These are phyloP conservation scores for Cremastinae sp. DNA, from an alignment of 2,888 invertebrate species.

Conservation along the genomic window DNA sequence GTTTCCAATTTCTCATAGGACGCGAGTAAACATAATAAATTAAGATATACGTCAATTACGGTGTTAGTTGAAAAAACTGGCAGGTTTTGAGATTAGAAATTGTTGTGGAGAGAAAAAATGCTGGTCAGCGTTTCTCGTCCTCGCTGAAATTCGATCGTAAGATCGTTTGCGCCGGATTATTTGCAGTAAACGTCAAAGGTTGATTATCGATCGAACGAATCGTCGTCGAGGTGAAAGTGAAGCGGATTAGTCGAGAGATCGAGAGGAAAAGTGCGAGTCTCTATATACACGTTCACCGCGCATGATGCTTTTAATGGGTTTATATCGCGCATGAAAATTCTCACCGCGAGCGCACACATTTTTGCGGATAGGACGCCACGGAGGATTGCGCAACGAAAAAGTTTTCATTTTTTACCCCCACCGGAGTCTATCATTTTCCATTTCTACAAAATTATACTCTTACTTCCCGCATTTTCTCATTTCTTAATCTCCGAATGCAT, in stretches of 20 bases:
- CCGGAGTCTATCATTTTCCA: constrained; percentile 1
- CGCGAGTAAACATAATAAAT: too few relatives aligned
- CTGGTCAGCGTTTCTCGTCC: not conserved
- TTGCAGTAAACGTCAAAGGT: constrained; percentile 35
- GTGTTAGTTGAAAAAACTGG: too few relatives aligned
- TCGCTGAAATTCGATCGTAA: not conserved
- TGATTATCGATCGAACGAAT: constrained; percentile 32
- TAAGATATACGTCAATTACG: too few relatives aligned
- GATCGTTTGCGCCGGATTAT: constrained; percentile 12
- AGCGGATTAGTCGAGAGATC: constrained; percentile 61
- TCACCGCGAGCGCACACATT: constrained; percentile 1
- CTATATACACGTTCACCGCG: not conserved
- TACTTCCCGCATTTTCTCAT: constrained; percentile 18
- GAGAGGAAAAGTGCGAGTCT: constrained; percentile 66
- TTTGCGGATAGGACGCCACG: not conserved
- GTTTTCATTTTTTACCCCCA: constrained; percentile 5
- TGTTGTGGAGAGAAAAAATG: not conserved
- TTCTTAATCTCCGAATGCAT: constrained; percentile 20
- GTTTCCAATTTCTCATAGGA: too few relatives aligned
- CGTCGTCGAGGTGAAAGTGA: constrained; percentile 65
- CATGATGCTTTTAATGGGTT: constrained; percentile 49
- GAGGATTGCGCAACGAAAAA: constrained; percentile 38
- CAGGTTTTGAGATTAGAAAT: too few relatives aligned
- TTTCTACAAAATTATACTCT: constrained; percentile 32
- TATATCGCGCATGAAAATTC: constrained; percentile 58